phyloP scores from a whole-genome alignment of 2,113 vertebrate genomes.

The Carettochelys insculpta region DNA sequence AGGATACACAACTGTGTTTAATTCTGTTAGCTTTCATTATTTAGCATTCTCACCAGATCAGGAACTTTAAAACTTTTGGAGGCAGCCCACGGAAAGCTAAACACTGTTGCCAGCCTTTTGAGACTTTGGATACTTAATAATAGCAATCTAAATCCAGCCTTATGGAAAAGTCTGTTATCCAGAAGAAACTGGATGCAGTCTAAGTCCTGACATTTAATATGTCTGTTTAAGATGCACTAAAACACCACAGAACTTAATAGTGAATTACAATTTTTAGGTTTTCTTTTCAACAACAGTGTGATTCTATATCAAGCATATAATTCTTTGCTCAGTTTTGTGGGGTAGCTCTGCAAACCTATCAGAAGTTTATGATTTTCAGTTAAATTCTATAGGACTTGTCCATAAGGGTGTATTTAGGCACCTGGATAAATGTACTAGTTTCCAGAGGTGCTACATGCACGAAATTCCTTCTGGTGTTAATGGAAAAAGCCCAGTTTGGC shows the following conservation, averaged over 20 bases:
- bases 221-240: not conserved
- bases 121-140: not conserved
- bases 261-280: no score
- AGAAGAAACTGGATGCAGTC: not conserved
- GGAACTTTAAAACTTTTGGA: constrained; percentile 52
- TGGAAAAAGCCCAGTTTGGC: not conserved
- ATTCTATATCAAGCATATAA: not conserved
- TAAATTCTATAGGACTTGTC: not conserved
- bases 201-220: not conserved
- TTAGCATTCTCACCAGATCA: constrained; percentile 57
- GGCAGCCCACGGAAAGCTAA: constrained; percentile 40
- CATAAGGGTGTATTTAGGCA: fast-evolving
- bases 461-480: no score
- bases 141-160: not conserved
- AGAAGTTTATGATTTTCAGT: not conserved
- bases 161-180: not conserved
- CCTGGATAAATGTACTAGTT: not conserved
- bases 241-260: not conserved
- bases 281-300: not conserved
- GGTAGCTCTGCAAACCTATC: not conserved
- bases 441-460: not conserved
- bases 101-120: not conserved
- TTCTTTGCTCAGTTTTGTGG: not conserved
- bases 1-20: constrained; percentile 66
- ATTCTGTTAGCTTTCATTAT: constrained; percentile 63